Percentiles rank a stretch among this genome's conserved stretches.
These are phyloP conservation scores for Melanophora roralis DNA, from an alignment of 2,888 invertebrate species.

Conservation along the genomic window DNA sequence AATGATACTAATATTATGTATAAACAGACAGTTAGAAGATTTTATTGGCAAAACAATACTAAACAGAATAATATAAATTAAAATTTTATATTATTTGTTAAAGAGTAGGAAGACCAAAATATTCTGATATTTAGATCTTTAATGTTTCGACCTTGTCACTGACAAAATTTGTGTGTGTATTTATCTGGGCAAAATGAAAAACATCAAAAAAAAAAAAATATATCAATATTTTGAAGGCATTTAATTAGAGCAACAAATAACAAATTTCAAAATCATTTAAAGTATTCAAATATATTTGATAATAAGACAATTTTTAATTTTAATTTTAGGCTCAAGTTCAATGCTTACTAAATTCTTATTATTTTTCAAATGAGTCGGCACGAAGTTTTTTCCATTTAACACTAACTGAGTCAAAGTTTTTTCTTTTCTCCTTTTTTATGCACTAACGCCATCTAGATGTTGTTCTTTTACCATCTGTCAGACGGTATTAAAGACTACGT, in stretches of 20 bases:
- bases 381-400: too few species aligned
- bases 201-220: neutral
- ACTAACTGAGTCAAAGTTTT: too few species aligned
- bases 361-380: too few species aligned
- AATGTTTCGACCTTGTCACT: conserved; percentile 45
- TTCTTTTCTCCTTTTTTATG: too few species aligned
- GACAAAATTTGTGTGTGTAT: conserved; percentile 19
- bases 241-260: conserved; percentile 36
- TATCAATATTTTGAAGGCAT: conserved; percentile 28
- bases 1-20: too few species aligned
- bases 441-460: too few species aligned
- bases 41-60: neutral
- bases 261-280: conserved; percentile 27
- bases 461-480: too few species aligned
- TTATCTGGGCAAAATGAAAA: neutral
- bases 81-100: neutral
- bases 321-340: too few species aligned
- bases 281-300: conserved; percentile 28
- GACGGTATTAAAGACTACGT: too few species aligned
- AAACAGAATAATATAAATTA: conserved; percentile 4
- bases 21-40: conserved; percentile 18
- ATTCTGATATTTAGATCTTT: conserved; percentile 11
- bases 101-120: conserved; percentile 10
- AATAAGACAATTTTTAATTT: too few species aligned
- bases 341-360: too few species aligned